Evolutionary conservation across 2,113 vertebrate genomes (phyloP).

Genomic region (Macrotus californicus): DNA sequence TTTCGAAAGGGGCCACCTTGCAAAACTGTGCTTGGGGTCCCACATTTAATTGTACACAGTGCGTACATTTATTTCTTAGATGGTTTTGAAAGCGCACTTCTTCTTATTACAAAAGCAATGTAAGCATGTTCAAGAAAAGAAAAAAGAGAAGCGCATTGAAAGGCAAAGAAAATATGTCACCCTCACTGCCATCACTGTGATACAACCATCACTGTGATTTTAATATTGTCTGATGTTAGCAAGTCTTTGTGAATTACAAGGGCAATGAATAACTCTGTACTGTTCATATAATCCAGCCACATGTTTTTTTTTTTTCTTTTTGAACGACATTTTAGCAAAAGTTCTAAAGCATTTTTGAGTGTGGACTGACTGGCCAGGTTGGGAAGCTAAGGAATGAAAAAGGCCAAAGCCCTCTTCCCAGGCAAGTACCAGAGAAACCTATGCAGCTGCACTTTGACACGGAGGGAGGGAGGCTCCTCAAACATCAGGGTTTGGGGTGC

Average conservation of each 20-base stretch:
- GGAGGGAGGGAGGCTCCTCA: not conserved
- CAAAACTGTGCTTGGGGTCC: not conserved
- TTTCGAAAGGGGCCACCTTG: not conserved
- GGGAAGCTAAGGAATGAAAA: not conserved
- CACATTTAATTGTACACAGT: not conserved
- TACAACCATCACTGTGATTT: not conserved
- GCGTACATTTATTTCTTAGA: not conserved
- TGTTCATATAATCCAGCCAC: not conserved
- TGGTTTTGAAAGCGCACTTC: not conserved
- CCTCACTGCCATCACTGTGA: not conserved
- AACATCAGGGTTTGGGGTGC: not conserved
- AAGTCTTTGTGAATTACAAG: not conserved
- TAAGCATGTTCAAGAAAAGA: not conserved
- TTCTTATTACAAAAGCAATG: not conserved
- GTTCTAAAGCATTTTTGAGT: not conserved
- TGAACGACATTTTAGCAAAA: not conserved
- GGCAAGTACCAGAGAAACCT: not conserved
- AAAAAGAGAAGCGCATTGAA: not conserved
- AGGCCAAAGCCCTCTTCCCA: not conserved
- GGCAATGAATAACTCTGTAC: not conserved
- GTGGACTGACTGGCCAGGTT: not conserved
- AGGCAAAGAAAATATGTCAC: not conserved
- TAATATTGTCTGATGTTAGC: not conserved
- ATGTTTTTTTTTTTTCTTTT: not conserved
- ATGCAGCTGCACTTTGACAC: not conserved